These are phyloP conservation scores for Hoplodrina ambigua DNA, from an alignment of 2,888 invertebrate species.

Conservation along the genomic window DNA sequence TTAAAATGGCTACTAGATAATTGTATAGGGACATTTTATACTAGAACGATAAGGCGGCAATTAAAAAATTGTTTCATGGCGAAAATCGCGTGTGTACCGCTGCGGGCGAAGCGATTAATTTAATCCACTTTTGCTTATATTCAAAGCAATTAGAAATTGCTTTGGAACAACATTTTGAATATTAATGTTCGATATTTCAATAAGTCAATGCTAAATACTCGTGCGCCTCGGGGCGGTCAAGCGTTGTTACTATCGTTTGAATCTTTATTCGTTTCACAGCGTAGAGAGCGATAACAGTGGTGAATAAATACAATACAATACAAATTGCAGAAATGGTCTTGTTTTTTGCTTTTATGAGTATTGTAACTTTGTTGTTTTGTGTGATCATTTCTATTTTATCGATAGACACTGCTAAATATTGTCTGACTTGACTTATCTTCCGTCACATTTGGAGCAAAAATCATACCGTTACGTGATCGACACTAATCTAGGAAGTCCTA, in stretches of 20 bases:
- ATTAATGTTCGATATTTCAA: conserved; percentile 62
- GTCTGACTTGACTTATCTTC: background rate
- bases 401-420: background rate
- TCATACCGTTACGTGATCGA: background rate
- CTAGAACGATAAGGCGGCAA: conserved; percentile 43
- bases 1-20: conserved; percentile 56
- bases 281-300: conserved; percentile 27
- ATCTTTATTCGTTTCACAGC: conserved; percentile 51
- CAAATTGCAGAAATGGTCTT: conserved; percentile 9
- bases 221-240: conserved; percentile 51
- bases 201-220: conserved; percentile 56
- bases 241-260: conserved; percentile 47
- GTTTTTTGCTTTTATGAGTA: conserved; percentile 17
- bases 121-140: conserved; percentile 55
- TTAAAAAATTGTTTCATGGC: conserved; percentile 39
- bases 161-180: conserved; percentile 53
- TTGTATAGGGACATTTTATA: conserved; percentile 32
- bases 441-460: background rate
- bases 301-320: conserved; percentile 32
- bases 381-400: background rate
- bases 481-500: conserved; percentile 1
- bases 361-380: conserved; percentile 3
- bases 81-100: conserved; percentile 48
- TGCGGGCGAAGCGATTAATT: conserved; percentile 50
- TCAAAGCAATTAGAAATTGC: conserved; percentile 61